A percentile compares a stretch with the other conserved stretches of the same genome.
Evolutionary conservation across 1,140 invertebrate genomes (phyloP).

Genomic region (Drosophila bipectinata): DNA sequence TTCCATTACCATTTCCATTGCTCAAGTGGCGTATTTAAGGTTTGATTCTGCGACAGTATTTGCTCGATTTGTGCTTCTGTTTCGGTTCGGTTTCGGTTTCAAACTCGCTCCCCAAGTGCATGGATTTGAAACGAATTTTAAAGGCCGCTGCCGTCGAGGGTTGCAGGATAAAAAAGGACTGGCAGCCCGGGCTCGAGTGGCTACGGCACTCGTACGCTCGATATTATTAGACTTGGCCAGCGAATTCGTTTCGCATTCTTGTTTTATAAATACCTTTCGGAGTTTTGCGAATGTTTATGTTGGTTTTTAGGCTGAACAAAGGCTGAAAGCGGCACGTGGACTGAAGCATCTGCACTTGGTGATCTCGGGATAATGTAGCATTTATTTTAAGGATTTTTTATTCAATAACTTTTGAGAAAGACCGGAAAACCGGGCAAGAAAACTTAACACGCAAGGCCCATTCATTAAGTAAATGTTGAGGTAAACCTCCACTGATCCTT

Average conservation of each 20-base stretch:
- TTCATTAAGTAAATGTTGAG: not conserved
- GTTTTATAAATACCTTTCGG: slow-evolving; percentile 6
- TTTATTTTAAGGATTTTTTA: not conserved
- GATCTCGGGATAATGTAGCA: slow-evolving; percentile 10
- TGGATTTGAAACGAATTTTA: slow-evolving; percentile 55
- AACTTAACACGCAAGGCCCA: not conserved
- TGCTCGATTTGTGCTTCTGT: slow-evolving; percentile 41
- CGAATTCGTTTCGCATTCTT: slow-evolving; percentile 44
- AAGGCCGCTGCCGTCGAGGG: slow-evolving; percentile 29
- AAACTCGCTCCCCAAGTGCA: slow-evolving; percentile 16
- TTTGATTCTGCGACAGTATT: slow-evolving; percentile 80
- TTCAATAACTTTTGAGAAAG: not conserved
- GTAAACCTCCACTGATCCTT: not conserved
- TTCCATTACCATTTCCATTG: slow-evolving; percentile 68
- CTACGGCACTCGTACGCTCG: slow-evolving; percentile 64
- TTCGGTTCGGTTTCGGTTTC: slow-evolving; percentile 13
- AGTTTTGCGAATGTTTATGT: slow-evolving; percentile 57
- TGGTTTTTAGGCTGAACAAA: slow-evolving; percentile 63
- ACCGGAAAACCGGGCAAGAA: not conserved
- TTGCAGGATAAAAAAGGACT: slow-evolving; percentile 16
- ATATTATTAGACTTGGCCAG: slow-evolving; percentile 74
- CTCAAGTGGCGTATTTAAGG: slow-evolving; percentile 82
- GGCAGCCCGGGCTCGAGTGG: slow-evolving; percentile 53
- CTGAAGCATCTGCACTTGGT: slow-evolving; percentile 50
- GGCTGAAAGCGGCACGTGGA: slow-evolving; percentile 50